Percentiles rank a stretch among this genome's conserved stretches.
These are phyloP conservation scores for Wasmannia auropunctata DNA, from an alignment of 1,140 invertebrate genomes.

Conservation along the genomic window DNA sequence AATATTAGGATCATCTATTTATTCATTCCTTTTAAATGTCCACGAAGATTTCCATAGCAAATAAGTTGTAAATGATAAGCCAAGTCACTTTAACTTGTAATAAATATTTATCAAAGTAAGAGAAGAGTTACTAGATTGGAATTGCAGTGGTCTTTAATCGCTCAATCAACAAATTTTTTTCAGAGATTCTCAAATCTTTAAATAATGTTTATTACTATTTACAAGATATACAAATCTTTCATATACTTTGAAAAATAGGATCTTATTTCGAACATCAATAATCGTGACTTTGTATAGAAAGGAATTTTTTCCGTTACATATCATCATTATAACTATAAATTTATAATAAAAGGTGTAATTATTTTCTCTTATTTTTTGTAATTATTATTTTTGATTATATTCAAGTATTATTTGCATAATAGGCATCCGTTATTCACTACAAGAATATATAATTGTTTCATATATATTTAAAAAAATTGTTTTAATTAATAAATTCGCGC, in stretches of 20 bases:
- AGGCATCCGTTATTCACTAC: neutral
- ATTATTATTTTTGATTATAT: neutral
- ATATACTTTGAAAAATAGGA: neutral
- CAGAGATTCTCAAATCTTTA: neutral
- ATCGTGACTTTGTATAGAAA: neutral
- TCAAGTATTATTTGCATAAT: neutral
- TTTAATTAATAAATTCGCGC: neutral
- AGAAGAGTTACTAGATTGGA: neutral
- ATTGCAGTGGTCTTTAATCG: neutral
- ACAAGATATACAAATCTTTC: neutral
- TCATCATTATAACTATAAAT: neutral
- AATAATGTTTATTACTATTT: conserved; percentile 24
- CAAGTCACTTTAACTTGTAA: neutral
- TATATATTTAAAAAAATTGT: too few relatives aligned
- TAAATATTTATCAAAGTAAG: neutral
- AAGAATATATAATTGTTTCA: neutral
- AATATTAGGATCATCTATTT: neutral
- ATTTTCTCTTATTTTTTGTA: neutral
- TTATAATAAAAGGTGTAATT: neutral
- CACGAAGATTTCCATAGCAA: neutral
- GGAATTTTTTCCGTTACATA: neutral
- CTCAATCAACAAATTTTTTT: conserved; percentile 15
- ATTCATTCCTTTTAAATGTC: neutral
- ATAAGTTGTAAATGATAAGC: conserved; percentile 1
- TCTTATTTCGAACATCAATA: conserved; percentile 9